Percentiles rank a stretch among this genome's conserved stretches.
Conservation (phyloP, 2,888 invertebrate species). For the Cosmia trapezina region DNA sequence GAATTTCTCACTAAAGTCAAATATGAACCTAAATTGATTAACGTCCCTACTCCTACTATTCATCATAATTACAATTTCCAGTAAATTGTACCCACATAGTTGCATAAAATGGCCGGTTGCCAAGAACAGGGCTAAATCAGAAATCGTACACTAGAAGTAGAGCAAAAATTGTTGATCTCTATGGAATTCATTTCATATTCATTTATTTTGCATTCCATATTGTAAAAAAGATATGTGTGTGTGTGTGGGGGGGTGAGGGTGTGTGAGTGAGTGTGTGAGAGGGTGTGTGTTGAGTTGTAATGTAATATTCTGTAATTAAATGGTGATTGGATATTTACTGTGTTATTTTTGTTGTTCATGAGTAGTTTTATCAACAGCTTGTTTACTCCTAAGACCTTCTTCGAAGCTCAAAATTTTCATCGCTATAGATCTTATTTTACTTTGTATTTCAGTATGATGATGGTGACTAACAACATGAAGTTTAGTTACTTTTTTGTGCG, state of each 20-base stretch:
- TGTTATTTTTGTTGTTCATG: conserved; percentile 1
- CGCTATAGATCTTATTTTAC: neutral
- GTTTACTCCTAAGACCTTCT: neutral
- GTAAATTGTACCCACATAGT: conserved; percentile 50
- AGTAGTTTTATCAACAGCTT: neutral
- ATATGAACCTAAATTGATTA: conserved; percentile 3
- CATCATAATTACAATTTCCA: conserved; percentile 46
- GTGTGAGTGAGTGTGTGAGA: no score
- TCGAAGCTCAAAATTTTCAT: neutral
- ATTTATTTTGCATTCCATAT: no score
- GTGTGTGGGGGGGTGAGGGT: no score
- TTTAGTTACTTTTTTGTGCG: conserved; percentile 31
- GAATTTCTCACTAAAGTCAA: neutral
- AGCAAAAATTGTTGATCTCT: conserved; percentile 26
- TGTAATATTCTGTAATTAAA: conserved; percentile 25
- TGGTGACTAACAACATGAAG: conserved; percentile 18
- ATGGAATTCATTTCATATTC: conserved; percentile 8
- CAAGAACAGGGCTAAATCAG: conserved; percentile 51
- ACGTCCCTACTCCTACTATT: neutral
- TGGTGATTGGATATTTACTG: neutral
- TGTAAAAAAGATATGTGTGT: no score
- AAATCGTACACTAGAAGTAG: conserved; percentile 43
- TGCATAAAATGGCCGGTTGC: conserved; percentile 56
- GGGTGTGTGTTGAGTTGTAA: neutral
- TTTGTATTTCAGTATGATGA: neutral